Evolutionary conservation across 2,113 vertebrate species (phyloP), one percentile per base, ranked within the genome.

Genomic region (Falcunculus frontatus): DNA sequence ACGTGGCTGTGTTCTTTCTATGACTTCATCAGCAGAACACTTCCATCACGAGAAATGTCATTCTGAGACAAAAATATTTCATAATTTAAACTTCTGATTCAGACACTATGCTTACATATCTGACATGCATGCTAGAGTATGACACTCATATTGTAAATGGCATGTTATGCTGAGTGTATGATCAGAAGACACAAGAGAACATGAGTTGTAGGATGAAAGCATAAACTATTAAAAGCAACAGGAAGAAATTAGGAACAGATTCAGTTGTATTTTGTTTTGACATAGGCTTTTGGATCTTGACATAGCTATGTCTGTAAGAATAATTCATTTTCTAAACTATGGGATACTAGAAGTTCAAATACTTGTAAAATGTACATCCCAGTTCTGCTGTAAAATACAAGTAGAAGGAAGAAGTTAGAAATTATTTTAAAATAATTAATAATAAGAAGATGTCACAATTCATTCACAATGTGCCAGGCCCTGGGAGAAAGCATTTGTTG

Each of bases 101-200:
- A 60, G 55, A 57, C 22, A 8, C 63, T 84, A 2, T 78, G 35
- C 56, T 95, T 79, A 41, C 44, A 15, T 50, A 25, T 42, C 42
- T 77, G 60, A 30, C 67, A 56, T 37, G 39, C 39, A 18, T 23
- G 52, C 50, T 68, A 6, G 22, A 59, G 19, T 63, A 44, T 78
- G 68, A 49, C 26, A 35, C 29, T 84, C 12, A 27, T 72, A 27
- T 57, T 82, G n/a, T 53, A 72, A 78, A 55, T 72, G 39, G 6
- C 0, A 0, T 53, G 27, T 78, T 86, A 10, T 30, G 37, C 23
- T 55, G 47, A 25, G 10, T n/a, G 4, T 67, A 19, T 70, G 69
- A 52, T 52, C 52, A 50, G 39, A 75, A 60, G 42, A 63, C 17
- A n/a, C 33, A 74, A 41, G 89, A 65, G 20, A 53, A 32, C 11